A percentile compares a stretch with the other conserved stretches of the same genome.
Conservation (phyloP, 23 tunicate species). For the Halocynthia roretzi region DNA sequence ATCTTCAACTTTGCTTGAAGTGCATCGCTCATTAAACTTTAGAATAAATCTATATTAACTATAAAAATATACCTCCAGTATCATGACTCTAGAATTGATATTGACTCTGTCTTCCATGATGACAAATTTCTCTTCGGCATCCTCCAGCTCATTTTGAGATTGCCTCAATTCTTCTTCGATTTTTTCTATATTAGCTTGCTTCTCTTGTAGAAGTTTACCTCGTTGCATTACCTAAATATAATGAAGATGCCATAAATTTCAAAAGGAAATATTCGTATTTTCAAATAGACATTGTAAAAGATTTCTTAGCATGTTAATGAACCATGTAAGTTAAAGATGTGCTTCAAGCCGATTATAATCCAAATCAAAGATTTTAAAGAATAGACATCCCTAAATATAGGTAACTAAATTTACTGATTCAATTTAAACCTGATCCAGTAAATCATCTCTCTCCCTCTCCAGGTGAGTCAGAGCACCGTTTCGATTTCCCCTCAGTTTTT, state of each 20-base stretch:
- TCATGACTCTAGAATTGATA: conserved; percentile 18
- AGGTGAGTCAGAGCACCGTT: background rate
- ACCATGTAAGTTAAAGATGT: too few species aligned
- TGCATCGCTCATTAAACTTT: too few species aligned
- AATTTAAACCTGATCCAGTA: conserved; percentile 3
- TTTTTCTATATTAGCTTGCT: conserved; percentile 35
- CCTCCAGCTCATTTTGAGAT: background rate
- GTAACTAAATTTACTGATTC: too few species aligned
- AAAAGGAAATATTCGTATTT: too few species aligned
- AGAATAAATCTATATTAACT: too few species aligned
- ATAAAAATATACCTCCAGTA: background rate
- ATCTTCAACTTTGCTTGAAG: too few species aligned
- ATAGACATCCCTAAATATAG: too few species aligned
- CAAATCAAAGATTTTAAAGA: too few species aligned
- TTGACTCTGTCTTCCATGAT: conserved; percentile 25
- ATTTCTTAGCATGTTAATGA: too few species aligned
- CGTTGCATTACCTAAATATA: conserved; percentile 54
- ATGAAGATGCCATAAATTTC: too few species aligned
- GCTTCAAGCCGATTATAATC: too few species aligned
- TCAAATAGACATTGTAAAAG: too few species aligned
- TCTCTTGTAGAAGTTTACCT: conserved; percentile 74
- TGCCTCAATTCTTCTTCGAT: background rate
- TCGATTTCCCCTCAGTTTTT: background rate
- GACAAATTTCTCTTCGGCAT: conserved; percentile 4
- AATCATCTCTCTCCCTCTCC: conserved; percentile 4